Evolutionary conservation across 2,113 vertebrate species (phyloP).

Genomic region (Gymnogyps californianus): DNA sequence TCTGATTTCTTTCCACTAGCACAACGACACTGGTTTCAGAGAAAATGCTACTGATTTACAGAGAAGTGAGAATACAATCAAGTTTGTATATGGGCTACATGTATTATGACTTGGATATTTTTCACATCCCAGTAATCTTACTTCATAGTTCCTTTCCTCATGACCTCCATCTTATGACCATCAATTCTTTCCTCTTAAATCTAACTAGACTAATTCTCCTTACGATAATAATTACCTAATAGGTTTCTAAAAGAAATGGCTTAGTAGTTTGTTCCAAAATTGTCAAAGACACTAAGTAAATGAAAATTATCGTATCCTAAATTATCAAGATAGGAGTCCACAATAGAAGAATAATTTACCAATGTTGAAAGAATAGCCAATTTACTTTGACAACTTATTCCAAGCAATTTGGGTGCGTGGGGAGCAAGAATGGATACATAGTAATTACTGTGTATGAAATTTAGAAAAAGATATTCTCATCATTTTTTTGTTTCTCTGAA

Average conservation of each 20-base stretch:
- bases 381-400: constrained; percentile 64
- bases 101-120: constrained; percentile 6
- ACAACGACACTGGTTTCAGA: background rate
- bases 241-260: constrained; percentile 46
- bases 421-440: background rate
- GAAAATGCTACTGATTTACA: background rate
- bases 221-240: constrained; percentile 51
- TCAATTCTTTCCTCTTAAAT: constrained; percentile 44
- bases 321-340: constrained; percentile 47
- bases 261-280: constrained; percentile 50
- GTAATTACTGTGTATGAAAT: constrained; percentile 57
- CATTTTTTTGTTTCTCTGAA: background rate
- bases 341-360: constrained; percentile 65
- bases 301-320: constrained; percentile 38
- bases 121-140: constrained; percentile 2
- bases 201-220: constrained; percentile 22
- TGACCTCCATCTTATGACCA: constrained; percentile 32
- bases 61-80: background rate
- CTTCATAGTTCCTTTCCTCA: constrained; percentile 1
- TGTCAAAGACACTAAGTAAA: constrained; percentile 56
- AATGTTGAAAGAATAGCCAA: constrained; percentile 66
- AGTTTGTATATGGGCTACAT: background rate
- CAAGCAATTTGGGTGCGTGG: constrained; percentile 32
- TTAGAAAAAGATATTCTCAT: constrained; percentile 19
- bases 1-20: background rate